phyloP scores from a whole-genome alignment of 2,888 invertebrate species.

The Sipha maydis region DNA sequence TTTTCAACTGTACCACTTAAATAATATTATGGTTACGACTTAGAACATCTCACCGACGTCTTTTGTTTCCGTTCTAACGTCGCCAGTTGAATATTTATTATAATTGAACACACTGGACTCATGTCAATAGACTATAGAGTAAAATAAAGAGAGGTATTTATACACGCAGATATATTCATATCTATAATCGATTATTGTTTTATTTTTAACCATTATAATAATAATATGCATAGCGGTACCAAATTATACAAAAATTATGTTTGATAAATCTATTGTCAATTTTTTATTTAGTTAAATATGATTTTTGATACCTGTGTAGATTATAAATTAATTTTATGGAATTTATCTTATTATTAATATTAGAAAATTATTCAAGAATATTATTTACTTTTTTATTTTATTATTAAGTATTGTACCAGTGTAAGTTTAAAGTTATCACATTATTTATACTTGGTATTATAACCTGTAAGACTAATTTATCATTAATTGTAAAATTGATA shows the following conservation, averaged over 20 bases:
- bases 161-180: conserved; percentile 26
- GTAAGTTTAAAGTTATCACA: no score
- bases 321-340: background rate
- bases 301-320: background rate
- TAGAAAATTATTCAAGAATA: background rate
- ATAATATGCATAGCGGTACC: background rate
- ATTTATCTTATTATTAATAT: background rate
- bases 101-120: conserved; percentile 51
- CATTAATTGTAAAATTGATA: no score
- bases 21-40: conserved; percentile 52
- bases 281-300: background rate
- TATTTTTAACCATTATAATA: conserved; percentile 28
- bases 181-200: conserved; percentile 46
- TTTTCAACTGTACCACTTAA: conserved; percentile 61
- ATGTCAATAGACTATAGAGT: conserved; percentile 40
- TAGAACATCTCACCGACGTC: conserved; percentile 46
- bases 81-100: conserved; percentile 56
- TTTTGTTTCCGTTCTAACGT: conserved; percentile 62
- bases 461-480: no score
- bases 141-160: background rate
- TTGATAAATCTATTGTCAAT: background rate
- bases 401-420: no score
- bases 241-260: conserved; percentile 11
- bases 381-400: background rate
- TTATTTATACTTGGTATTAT: no score